Base-by-base conservation (phyloP, 2,113 vertebrate genomes). In the Verasper variegatus region DNA sequence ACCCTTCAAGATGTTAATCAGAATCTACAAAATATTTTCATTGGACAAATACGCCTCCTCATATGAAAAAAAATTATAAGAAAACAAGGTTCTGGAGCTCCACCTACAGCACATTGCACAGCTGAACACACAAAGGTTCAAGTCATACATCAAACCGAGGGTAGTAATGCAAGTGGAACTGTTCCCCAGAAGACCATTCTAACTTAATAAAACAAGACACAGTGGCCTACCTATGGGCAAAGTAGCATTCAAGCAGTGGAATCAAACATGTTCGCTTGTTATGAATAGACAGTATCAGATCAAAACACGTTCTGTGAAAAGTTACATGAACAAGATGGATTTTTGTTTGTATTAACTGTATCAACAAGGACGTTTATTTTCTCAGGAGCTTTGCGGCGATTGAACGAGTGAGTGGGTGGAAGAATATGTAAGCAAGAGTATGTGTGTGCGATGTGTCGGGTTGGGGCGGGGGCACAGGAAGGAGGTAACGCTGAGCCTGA, bases 121-220 rank as follows among this genome's bases (percentile, higher is more conserved):
- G 82, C 81, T 89, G 83, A 88, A 80, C 71, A 84, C 82, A 90
- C 78, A 77, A 58, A 78, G 35, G 74, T 74, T 86, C 78, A 81
- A 88, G 81, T 88, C 89, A 78, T 71, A 49, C 62, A 75, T 83
- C 71, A 76, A 70, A 86, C 47, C 9, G 7, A 62, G 54, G 51
- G 35, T 70, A 81, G 78, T 60, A 68, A 80, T 42, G 40, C 20
- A 62, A 78, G 61, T 60, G 23, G 37, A 73, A 70, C 35, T 26
- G n/a, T 18, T 75, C 24, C 57, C 42, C 51, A 24, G 47, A 76
- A 75, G 40, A 57, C 54, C 26, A 14, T 35, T 42, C 12, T 63
- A 23, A 54, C 13, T 24, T 79, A 27, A 59, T 23, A 20, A 1
- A 82, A 83, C n/a, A 23, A 52, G 74, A 78, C 74, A 31, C 42